Base-by-base conservation (phyloP, 2,888 invertebrate genomes). In the Cyclophora punctaria region DNA sequence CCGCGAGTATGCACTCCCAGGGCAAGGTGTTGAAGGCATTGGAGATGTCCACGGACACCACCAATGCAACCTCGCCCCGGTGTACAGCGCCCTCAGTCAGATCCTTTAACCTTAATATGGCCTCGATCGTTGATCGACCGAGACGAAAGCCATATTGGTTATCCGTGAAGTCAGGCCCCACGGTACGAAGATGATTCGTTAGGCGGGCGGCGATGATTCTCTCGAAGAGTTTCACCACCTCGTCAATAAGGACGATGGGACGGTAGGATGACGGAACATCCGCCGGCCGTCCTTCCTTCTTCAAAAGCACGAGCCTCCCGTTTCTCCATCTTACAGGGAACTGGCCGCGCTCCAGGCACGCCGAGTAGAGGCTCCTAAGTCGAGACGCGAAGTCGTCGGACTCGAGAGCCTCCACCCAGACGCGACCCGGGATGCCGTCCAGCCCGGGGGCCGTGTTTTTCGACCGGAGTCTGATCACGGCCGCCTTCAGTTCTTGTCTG, bases 21-120 rank as follows among this genome's bases (percentile, higher is more conserved):
- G 64, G 65, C 3, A 67, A 44, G 6, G 56, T 47, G 34, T 65
- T 64, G 7, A 65, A 67, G 0, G 62, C 61, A 40, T 65, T 64
- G 42, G 54, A 4, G 37, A 37, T 37, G 5, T 37, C 37, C 37
- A 37, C 4, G 5, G 37, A 37, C 37, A 37, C 37, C 37, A 5
- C 37, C 37, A 37, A 37, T 37, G 5, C 37, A 5, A 37, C 37
- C 5, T 37, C 37, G 5, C 37, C 37, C 37, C 37, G 37, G 37
- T 37, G 4, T 37, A 37, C 37, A 37, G 37, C 37, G 5, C 5
- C 5, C 37, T 37, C 37, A 4, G 37, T 5, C 1, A 37, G 4
- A 5, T 5, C 37, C 2, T 2, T 37, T 0, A 62, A 35, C 33
- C 47, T 46, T 7, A 42, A 2, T 3, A 58, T 43, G 2, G 56